phyloP scores from a whole-genome alignment of 2,797 vertebrate genomes.

The Gymnothorax javanicus region DNA sequence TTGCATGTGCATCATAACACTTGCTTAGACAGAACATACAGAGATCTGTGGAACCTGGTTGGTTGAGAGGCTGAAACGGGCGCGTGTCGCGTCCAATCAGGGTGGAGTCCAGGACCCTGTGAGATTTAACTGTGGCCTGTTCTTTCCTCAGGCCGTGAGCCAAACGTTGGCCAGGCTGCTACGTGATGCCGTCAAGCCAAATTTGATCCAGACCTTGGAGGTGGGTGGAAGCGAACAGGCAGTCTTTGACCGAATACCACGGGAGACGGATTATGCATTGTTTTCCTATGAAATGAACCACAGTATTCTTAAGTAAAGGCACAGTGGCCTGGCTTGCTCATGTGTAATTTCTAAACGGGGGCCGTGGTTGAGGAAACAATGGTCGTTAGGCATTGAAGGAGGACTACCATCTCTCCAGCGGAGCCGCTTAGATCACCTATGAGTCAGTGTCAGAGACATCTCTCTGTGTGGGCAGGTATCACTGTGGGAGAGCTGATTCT shows the following conservation, averaged over 20 bases:
- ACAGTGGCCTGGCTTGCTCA: neutral
- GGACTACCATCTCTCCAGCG: neutral
- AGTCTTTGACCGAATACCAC: neutral
- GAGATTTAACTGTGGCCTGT: neutral
- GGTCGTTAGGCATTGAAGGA: neutral
- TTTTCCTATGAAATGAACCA: neutral
- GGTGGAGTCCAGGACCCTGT: neutral
- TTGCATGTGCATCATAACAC: neutral
- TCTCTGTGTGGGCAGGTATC: conserved; percentile 24
- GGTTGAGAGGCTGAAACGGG: neutral
- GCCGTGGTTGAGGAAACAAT: neutral
- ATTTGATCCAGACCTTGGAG: conserved; percentile 98
- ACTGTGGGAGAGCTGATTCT: neutral
- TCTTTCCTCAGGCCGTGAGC: conserved; percentile 82
- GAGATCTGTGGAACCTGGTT: neutral
- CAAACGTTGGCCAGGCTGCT: conserved; percentile 91
- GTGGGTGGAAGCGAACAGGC: conserved; percentile 64
- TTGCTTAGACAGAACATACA: neutral
- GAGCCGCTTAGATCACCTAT: neutral
- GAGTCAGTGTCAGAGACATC: conserved; percentile 21
- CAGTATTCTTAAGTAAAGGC: neutral
- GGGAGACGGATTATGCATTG: neutral
- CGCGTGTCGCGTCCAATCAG: neutral
- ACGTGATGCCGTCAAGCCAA: conserved; percentile 96
- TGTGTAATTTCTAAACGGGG: neutral